These are phyloP conservation scores for Semaprochilodus insignis DNA, from an alignment of 2,797 vertebrate species.

Conservation along the genomic window DNA sequence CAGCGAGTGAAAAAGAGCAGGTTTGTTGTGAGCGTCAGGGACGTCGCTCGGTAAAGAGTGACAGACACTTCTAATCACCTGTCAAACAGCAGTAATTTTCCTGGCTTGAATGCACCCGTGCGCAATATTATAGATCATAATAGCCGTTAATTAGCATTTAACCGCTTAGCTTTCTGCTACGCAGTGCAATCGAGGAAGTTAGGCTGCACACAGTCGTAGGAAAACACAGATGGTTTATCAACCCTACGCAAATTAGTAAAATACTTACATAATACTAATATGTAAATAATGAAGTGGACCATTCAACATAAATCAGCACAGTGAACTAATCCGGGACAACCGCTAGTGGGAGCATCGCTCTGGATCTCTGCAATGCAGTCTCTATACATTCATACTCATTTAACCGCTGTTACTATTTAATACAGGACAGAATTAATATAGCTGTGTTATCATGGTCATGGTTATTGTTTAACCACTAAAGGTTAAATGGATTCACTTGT, in stretches of 20 bases:
- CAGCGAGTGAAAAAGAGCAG: conserved; percentile 10
- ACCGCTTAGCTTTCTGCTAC: conserved; percentile 37
- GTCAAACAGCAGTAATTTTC: conserved; percentile 37
- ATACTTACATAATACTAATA: conserved; percentile 22
- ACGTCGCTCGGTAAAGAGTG: conserved; percentile 32
- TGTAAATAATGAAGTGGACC: conserved; percentile 18
- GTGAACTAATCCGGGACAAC: background rate
- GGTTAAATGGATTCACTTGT: background rate
- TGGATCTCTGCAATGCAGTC: background rate
- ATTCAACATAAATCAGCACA: background rate
- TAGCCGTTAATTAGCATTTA: conserved; percentile 42
- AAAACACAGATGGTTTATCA: conserved; percentile 46
- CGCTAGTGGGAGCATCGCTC: background rate
- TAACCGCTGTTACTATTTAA: background rate
- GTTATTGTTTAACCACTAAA: background rate
- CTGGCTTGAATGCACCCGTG: conserved; percentile 36
- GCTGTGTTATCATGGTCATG: background rate
- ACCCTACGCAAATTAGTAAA: background rate
- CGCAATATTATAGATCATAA: conserved; percentile 48
- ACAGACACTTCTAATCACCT: conserved; percentile 38
- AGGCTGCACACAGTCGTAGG: background rate
- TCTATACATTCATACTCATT: too few relatives aligned
- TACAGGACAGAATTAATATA: background rate
- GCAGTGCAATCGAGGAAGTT: conserved; percentile 25
- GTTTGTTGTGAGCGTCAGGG: conserved; percentile 19